Evolutionary conservation across 1,140 invertebrate genomes (phyloP), one percentile per base, ranked within the genome.

Genomic region (Heliconius hewitsoni): DNA sequence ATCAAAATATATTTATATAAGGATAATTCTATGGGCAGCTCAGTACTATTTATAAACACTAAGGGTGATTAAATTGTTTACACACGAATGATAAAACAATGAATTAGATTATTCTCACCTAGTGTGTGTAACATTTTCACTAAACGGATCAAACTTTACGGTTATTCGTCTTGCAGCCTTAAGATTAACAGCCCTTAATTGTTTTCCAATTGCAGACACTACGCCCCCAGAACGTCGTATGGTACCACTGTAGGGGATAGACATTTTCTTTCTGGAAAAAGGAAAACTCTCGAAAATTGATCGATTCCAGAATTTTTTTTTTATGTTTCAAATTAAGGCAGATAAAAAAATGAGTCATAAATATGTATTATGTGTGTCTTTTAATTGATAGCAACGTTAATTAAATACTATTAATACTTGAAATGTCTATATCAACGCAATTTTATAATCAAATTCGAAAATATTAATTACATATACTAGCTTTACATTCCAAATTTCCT

Each of bases 71-170:
- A 30, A 30, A 66, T 27, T 66, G 11, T 13, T 66, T 66, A 66
- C 27, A 23, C 23, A 16, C 4, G 27, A 66, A 27, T 27, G 27
- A 66, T 66, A 66, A 27, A 66, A 66, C 71, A 77, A 74, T 72
- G 71, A 82, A 60, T 79, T 19, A 50, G 46, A 73, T 57, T 55
- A 74, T 72, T 19, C 66, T 72, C 73, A 98, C 97, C 97, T 97
- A 84, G 96, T 96, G 81, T 96, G 94, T 71, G 90, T 93, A 66
- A 96, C 96, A 89, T 97, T 96, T 81, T 96, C 94, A 82, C 96
- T 94, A 94, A 98, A 98, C 8, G 98, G 98, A 95, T 98, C 98
- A 85, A 98, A 98, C 87, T 96, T 96, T 71, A 98, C 96, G 19
- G 95, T 95, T 78, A 98, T 96, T 90, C 96, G 96, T 85, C 97